phyloP scores from a whole-genome alignment of 2,797 vertebrate species.

The Eulemur coronatus region DNA sequence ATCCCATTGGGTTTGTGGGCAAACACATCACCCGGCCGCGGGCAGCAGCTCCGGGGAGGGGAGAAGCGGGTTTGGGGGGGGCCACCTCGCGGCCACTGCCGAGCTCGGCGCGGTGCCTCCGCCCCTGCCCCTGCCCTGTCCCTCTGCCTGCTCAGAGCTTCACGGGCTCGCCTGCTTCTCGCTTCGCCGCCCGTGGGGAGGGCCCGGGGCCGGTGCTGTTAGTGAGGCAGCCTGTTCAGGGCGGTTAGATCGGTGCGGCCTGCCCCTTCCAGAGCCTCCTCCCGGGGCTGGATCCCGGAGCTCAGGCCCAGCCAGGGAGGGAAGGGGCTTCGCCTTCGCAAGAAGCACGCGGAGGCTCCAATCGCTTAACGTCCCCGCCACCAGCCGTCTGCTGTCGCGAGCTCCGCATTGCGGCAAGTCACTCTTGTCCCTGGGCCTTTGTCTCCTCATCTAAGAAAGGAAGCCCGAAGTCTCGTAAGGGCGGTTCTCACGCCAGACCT shows the following conservation, averaged over 20 bases:
- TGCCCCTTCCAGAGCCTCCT: neutral
- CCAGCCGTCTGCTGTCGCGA: neutral
- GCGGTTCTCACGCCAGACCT: neutral
- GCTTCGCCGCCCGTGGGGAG: neutral
- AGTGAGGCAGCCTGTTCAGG: too few relatives aligned
- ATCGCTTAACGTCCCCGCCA: too few relatives aligned
- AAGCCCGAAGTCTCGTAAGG: neutral
- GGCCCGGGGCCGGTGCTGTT: rapidly evolving
- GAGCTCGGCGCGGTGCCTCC: neutral
- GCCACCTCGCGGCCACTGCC: rapidly evolving
- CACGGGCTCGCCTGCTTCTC: neutral
- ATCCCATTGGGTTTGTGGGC: constrained; percentile 44
- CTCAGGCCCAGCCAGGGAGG: neutral
- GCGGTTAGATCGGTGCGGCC: neutral
- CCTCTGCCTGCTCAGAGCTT: neutral
- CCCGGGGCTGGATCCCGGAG: neutral
- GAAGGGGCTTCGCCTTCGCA: rapidly evolving
- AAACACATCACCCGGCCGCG: constrained; percentile 51
- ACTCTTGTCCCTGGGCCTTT: neutral
- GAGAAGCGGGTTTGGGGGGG: neutral
- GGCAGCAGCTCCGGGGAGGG: neutral
- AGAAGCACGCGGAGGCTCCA: rapidly evolving
- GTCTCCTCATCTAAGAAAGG: neutral
- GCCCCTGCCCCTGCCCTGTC: neutral
- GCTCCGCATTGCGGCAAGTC: neutral